Evolutionary conservation across 2,113 vertebrate genomes (phyloP).

Genomic region (Pterocles gutturalis): DNA sequence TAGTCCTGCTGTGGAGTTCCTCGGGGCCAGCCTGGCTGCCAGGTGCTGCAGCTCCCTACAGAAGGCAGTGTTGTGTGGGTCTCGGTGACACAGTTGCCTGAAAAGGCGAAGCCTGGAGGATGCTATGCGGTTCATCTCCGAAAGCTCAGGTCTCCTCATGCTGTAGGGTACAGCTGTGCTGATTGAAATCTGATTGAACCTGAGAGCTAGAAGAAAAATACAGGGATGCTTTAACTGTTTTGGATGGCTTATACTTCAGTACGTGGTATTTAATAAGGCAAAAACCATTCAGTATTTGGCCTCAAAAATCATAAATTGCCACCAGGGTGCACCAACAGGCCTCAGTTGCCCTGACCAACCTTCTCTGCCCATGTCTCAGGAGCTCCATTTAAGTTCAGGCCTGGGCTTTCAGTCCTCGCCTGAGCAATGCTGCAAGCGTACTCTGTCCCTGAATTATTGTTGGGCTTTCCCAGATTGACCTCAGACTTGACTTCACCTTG

Average conservation of each 20-base stretch:
- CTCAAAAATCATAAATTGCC: not conserved
- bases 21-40: not conserved
- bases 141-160: not conserved
- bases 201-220: constrained; percentile 33
- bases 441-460: not conserved
- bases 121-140: not conserved
- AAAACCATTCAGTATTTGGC: not conserved
- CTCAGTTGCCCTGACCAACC: not conserved
- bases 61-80: constrained; percentile 8
- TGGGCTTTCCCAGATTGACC: not conserved
- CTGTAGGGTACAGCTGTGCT: constrained; percentile 65
- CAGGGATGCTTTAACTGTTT: not conserved
- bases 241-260: not conserved
- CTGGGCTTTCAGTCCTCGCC: not conserved
- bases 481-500: not conserved
- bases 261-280: not conserved
- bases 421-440: not conserved
- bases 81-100: constrained; percentile 50
- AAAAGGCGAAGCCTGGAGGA: constrained; percentile 49
- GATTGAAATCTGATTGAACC: constrained; percentile 59
- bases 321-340: not conserved
- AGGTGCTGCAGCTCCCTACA: constrained; percentile 65
- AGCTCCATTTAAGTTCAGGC: not conserved
- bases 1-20: constrained; percentile 2
- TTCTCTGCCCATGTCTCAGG: not conserved